A percentile compares a stretch with the other conserved stretches of the same genome.
Evolutionary conservation across 2,113 vertebrate genomes (phyloP).

Genomic region (Leiothrix lutea): DNA sequence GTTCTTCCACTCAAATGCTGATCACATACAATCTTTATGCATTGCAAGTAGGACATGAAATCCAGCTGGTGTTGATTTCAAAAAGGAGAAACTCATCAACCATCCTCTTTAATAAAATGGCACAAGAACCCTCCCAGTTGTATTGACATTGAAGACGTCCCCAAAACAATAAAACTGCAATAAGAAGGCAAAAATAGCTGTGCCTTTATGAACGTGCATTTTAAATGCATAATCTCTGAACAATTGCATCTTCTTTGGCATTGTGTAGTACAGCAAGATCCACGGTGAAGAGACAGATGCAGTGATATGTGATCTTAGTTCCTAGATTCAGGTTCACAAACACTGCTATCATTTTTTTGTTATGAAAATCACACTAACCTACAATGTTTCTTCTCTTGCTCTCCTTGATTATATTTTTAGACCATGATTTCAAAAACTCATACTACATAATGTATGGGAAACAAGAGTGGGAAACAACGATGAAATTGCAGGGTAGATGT

Average conservation of each 20-base stretch:
- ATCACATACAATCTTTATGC: background rate
- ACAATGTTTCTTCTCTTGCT: background rate
- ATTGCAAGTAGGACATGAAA: background rate
- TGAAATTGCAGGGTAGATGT: background rate
- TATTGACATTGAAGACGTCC: background rate
- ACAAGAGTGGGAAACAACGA: background rate
- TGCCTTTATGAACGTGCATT: background rate
- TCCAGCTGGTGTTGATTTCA: slow-evolving; percentile 16
- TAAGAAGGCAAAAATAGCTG: background rate
- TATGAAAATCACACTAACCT: background rate
- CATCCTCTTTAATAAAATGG: background rate
- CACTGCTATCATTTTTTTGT: background rate
- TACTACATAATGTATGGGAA: background rate
- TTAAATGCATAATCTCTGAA: background rate
- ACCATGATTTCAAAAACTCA: background rate
- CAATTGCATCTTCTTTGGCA: background rate
- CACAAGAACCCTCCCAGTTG: background rate
- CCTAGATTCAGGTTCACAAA: background rate
- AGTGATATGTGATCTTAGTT: background rate
- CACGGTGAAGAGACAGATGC: background rate
- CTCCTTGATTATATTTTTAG: background rate
- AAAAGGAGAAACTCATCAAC: background rate
- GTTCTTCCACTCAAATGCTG: background rate
- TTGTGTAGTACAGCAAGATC: background rate
- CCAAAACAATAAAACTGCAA: background rate